These are phyloP conservation scores for Chrysolina americana DNA, from an alignment of 2,888 invertebrate genomes.

Conservation along the genomic window DNA sequence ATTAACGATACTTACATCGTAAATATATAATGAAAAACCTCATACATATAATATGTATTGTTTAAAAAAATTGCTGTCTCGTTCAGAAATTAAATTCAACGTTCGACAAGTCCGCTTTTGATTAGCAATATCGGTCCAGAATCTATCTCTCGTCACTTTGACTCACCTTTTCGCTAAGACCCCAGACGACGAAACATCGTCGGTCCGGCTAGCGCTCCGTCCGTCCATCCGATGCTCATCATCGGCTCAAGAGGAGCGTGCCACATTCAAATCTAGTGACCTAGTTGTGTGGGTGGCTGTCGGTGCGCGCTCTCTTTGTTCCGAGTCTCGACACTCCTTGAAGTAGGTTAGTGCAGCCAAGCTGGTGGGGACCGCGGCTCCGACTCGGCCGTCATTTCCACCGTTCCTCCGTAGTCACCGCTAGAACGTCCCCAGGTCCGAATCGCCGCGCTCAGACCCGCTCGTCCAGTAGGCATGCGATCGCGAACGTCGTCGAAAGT, in stretches of 20 bases:
- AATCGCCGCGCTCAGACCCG: conserved; percentile 36
- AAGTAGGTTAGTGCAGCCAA: conserved; percentile 69
- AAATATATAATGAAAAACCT: no score
- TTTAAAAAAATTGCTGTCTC: no score
- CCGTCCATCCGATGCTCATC: neutral
- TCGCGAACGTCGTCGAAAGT: conserved; percentile 55
- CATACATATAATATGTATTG: no score
- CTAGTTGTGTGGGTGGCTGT: conserved; percentile 68
- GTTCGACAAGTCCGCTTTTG: no score
- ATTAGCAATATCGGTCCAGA: neutral
- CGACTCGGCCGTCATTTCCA: conserved; percentile 58
- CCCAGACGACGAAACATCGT: neutral
- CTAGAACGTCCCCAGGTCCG: conserved; percentile 45
- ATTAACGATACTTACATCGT: no score
- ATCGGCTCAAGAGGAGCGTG: conserved; percentile 14
- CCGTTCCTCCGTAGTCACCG: conserved; percentile 56
- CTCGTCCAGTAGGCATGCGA: conserved; percentile 56
- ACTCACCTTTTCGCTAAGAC: neutral
- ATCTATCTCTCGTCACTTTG: neutral
- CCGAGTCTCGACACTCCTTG: conserved; percentile 57
- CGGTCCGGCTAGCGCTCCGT: neutral
- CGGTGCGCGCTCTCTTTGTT: conserved; percentile 62
- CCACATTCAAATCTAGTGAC: conserved; percentile 59
- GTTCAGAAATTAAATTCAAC: no score
- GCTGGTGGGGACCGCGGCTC: conserved; percentile 50